Evolutionary conservation across 2,797 vertebrate genomes (phyloP).

Genomic region (Enteromius thamalakanensis): DNA sequence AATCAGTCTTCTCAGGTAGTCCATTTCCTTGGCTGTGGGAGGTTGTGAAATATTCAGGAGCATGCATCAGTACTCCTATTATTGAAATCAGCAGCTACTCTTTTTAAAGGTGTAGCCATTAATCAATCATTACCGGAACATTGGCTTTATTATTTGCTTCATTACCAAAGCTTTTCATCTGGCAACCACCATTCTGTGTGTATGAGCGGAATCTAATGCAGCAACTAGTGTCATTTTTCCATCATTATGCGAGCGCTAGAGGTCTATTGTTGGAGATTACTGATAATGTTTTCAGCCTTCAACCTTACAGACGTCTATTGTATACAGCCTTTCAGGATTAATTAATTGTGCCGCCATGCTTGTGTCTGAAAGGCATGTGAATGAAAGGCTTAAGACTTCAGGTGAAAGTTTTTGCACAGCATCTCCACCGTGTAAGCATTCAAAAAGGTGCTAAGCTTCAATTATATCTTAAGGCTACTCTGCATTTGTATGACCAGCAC

Average conservation of each 20-base stretch:
- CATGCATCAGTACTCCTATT: conserved; percentile 49
- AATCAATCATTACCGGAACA: conserved; percentile 58
- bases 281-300: conserved; percentile 34
- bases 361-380: conserved; percentile 16
- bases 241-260: conserved; percentile 17
- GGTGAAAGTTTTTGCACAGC: conserved; percentile 16
- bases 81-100: conserved; percentile 52
- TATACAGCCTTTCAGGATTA: conserved; percentile 10
- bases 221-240: conserved; percentile 20
- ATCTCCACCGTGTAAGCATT: background rate
- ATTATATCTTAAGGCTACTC: background rate
- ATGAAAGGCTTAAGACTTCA: conserved; percentile 8
- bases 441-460: conserved; percentile 18
- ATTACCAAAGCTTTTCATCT: conserved; percentile 48
- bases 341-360: conserved; percentile 24
- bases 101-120: conserved; percentile 52
- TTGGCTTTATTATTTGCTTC: conserved; percentile 52
- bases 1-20: conserved; percentile 44
- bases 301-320: conserved; percentile 34
- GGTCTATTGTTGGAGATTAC: conserved; percentile 27
- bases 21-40: conserved; percentile 54
- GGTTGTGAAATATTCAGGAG: conserved; percentile 57
- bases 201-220: conserved; percentile 37
- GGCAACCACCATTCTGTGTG: conserved; percentile 39
- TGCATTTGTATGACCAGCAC: conserved; percentile 10